Evolutionary conservation across 2,113 vertebrate genomes (phyloP).

Genomic region (Anser cygnoides): DNA sequence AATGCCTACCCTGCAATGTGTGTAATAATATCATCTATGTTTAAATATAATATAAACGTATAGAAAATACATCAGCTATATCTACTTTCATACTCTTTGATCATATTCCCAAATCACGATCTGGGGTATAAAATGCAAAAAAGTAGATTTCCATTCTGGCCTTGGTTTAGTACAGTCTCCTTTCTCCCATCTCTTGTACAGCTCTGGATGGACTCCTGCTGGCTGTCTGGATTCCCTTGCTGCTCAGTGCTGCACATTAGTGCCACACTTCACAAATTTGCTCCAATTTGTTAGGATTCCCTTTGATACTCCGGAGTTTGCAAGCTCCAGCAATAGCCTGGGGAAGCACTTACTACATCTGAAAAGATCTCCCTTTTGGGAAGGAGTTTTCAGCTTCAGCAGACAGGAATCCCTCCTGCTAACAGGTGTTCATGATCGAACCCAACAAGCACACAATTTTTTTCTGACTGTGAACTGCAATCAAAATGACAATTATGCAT

Average conservation of each 20-base stretch:
- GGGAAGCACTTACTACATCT: background rate
- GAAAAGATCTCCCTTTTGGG: background rate
- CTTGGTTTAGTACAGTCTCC: background rate
- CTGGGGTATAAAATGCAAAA: background rate
- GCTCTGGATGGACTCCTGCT: background rate
- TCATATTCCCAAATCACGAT: background rate
- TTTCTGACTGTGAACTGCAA: background rate
- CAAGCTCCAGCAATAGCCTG: background rate
- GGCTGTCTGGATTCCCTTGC: background rate
- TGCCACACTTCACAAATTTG: rapidly evolving
- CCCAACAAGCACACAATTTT: background rate
- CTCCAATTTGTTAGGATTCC: background rate
- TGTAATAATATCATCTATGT: rapidly evolving
- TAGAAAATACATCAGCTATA: background rate
- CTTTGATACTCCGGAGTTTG: background rate
- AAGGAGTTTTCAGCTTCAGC: background rate
- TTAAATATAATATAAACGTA: background rate
- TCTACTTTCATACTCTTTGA: background rate
- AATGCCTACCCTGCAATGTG: background rate
- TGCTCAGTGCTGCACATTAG: rapidly evolving
- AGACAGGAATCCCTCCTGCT: background rate
- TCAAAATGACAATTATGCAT: background rate
- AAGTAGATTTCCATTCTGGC: background rate
- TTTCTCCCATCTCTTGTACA: rapidly evolving
- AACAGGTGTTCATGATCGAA: background rate